Percentiles rank a stretch among this genome's conserved stretches.
These are phyloP conservation scores for Aporophyla lueneburgensis DNA, from an alignment of 2,888 invertebrate genomes.

Conservation along the genomic window DNA sequence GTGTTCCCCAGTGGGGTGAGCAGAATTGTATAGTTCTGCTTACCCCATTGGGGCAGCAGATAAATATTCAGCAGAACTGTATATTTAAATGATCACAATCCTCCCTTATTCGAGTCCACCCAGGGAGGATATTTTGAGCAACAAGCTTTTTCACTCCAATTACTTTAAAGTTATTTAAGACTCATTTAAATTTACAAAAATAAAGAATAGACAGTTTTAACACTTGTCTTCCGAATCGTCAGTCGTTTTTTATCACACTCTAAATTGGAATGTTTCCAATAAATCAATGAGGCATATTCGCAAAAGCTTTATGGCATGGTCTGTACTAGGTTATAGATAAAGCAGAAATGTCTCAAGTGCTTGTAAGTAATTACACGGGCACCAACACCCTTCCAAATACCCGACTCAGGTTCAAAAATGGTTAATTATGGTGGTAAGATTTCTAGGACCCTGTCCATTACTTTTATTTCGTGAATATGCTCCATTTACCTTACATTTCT, in stretches of 20 bases:
- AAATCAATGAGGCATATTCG: conserved; percentile 10
- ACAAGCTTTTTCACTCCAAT: no score
- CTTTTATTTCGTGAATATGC: neutral
- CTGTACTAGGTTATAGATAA: neutral
- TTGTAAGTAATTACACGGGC: neutral
- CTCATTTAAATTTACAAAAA: neutral
- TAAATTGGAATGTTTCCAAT: conserved; percentile 20
- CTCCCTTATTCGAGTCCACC: neutral
- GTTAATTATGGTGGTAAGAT: neutral
- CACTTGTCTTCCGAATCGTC: conserved; percentile 24
- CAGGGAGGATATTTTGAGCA: conserved; percentile 5
- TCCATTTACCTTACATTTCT: conserved; percentile 4
- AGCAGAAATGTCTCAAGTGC: neutral
- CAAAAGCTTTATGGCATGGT: neutral
- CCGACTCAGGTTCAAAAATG: no score
- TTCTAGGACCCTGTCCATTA: neutral
- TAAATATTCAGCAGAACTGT: no score
- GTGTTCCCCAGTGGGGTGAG: neutral
- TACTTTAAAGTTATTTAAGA: conserved; percentile 17
- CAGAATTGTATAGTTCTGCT: neutral
- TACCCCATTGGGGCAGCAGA: neutral
- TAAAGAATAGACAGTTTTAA: neutral
- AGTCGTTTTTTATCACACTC: conserved; percentile 29
- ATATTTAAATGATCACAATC: neutral
- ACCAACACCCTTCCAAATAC: neutral